phyloP scores from a whole-genome alignment of 2,888 invertebrate species.

The Ennomos fuscantarius region DNA sequence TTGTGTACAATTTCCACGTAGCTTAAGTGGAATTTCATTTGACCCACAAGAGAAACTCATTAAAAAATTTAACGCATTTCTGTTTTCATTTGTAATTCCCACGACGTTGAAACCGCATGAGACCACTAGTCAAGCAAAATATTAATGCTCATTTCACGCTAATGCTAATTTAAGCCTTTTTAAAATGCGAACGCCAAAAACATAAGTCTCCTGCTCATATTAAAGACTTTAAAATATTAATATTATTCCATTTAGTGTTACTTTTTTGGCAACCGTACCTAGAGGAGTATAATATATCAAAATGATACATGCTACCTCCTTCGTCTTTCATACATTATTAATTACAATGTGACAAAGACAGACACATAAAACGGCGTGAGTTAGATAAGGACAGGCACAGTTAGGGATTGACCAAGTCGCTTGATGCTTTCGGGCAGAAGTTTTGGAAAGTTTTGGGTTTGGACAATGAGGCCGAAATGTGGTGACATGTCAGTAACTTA shows the following conservation, averaged over 20 bases:
- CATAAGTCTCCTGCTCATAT: slow-evolving; percentile 29
- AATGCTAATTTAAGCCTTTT: slow-evolving; percentile 42
- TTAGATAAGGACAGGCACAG: slow-evolving; percentile 40
- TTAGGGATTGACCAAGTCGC: slow-evolving; percentile 54
- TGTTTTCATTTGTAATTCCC: slow-evolving; percentile 1
- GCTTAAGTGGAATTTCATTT: too few relatives aligned
- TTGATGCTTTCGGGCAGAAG: slow-evolving; percentile 35
- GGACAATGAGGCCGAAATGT: slow-evolving; percentile 45
- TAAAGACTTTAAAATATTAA: slow-evolving; percentile 43
- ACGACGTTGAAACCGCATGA: slow-evolving; percentile 10
- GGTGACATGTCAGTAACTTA: slow-evolving; percentile 41
- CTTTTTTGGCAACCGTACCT: slow-evolving; percentile 65
- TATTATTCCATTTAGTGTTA: slow-evolving; percentile 43
- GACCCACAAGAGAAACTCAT: too few relatives aligned
- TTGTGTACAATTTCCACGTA: too few relatives aligned
- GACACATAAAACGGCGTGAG: slow-evolving; percentile 28
- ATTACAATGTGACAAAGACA: slow-evolving; percentile 64
- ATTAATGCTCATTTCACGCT: slow-evolving; percentile 48
- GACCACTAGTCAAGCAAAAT: slow-evolving; percentile 23
- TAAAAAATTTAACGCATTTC: too few relatives aligned
- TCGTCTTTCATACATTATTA: slow-evolving; percentile 77
- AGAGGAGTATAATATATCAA: slow-evolving; percentile 58
- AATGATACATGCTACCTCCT: slow-evolving; percentile 70
- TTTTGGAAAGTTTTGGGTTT: slow-evolving; percentile 50
- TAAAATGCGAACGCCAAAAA: slow-evolving; percentile 56